Evolutionary conservation across 2,888 invertebrate genomes (phyloP).

Genomic region (Macrosiphum euphorbiae): DNA sequence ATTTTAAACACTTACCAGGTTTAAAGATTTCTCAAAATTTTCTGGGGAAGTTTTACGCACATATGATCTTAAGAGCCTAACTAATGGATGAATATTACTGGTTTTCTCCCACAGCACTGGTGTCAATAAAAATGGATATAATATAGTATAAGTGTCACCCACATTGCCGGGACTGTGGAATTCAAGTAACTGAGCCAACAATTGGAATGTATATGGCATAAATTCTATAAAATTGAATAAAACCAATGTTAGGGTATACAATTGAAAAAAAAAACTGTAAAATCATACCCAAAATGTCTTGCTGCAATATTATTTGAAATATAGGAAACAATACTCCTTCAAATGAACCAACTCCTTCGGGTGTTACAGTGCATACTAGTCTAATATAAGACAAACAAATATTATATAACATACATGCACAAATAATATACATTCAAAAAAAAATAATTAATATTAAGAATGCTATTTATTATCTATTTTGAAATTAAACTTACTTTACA

Average conservation of each 20-base stretch:
- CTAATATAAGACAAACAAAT: slow-evolving; percentile 71
- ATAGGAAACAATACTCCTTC: slow-evolving; percentile 94
- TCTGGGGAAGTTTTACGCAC: slow-evolving; percentile 76
- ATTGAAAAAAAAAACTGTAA: slow-evolving; percentile 47
- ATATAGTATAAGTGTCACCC: slow-evolving; percentile 87
- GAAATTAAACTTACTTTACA: slow-evolving; percentile 77
- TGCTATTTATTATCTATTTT: background rate
- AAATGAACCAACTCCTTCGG: slow-evolving; percentile 85
- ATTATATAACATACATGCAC: background rate
- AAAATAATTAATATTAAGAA: background rate
- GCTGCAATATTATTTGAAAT: slow-evolving; percentile 93
- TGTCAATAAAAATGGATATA: slow-evolving; percentile 90
- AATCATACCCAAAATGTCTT: slow-evolving; percentile 86
- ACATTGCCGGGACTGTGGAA: slow-evolving; percentile 75
- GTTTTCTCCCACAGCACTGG: slow-evolving; percentile 94
- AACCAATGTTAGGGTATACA: background rate
- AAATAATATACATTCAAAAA: background rate
- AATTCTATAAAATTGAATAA: slow-evolving; percentile 78
- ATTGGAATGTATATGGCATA: slow-evolving; percentile 98
- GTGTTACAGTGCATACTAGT: slow-evolving; percentile 87
- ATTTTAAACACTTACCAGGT: slow-evolving; percentile 75
- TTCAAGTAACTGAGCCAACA: slow-evolving; percentile 91
- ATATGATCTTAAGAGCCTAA: slow-evolving; percentile 90
- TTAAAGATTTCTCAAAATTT: slow-evolving; percentile 69
- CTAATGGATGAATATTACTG: slow-evolving; percentile 94